Base-by-base conservation (phyloP, 2,888 invertebrate species). In the Maniola hyperantus region DNA sequence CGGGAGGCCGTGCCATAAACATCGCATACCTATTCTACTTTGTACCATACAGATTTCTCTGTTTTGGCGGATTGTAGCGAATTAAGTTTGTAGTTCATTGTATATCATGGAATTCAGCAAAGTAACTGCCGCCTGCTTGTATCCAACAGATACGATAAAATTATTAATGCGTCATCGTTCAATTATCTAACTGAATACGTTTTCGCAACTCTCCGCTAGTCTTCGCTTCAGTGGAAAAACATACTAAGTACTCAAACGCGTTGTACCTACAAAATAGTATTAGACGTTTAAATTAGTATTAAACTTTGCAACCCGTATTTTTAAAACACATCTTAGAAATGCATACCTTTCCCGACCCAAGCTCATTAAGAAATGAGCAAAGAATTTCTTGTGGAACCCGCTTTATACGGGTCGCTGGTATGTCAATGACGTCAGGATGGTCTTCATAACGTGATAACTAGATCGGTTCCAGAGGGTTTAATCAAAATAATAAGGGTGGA, bases 291-390 rank as follows among this genome's bases (percentile, higher is more conserved):
- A 26, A 26, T 2, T 26, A 4, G 5, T 11, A 8, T 26, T 26
- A 26, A 26, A 26, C 4, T 26, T 26, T 26, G 26, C 11, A 5
- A 11, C 26, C 6, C 11, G 50, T 26, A 11, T 26, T 51, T 26
- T 26, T 26, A 11, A 20, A 51, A 51, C 0, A 26, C 26, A 1
- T 11, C 13, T 51, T 26, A 51, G 50, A 26, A 50, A 51, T 26
- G 50, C 26, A 54, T 54, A 54, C 34, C 34, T 34, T 34, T 54
- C n/a, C 54, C n/a, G 34, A 34, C 54, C 34, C 8, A 36, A 34
- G 54, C 34, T 54, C 54, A 54, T 54, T 54, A 54, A 54, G 54
- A 34, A 54, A 54, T 54, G 54, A 54, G 54, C 15, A 36, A 54
- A 54, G 53, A 54, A 54, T 54, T 54, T 54, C 34, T 34, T n/a